These are phyloP conservation scores for Eristalinus aeneus DNA, from an alignment of 2,888 invertebrate genomes.

Conservation along the genomic window DNA sequence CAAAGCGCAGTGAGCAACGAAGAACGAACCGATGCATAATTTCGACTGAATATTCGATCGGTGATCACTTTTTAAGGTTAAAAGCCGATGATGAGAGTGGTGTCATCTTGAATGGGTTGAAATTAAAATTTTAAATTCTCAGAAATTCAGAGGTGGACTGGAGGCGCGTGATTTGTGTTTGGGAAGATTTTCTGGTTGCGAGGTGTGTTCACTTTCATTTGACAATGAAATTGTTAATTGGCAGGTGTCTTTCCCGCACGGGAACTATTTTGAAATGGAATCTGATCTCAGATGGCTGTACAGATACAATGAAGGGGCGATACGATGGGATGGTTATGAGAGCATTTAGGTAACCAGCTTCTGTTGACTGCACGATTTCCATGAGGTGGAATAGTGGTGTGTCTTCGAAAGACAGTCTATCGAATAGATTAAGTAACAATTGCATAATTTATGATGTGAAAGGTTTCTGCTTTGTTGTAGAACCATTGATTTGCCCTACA, in stretches of 20 bases:
- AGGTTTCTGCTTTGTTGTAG: too few species aligned
- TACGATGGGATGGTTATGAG: background rate
- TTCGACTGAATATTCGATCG: constrained; percentile 21
- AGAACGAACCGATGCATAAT: background rate
- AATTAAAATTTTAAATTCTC: background rate
- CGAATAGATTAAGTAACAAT: background rate
- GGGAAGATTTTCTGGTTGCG: background rate
- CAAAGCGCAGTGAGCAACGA: background rate
- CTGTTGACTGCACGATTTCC: background rate
- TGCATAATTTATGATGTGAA: background rate
- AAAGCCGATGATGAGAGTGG: background rate
- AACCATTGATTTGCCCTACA: too few species aligned
- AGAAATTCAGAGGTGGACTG: background rate
- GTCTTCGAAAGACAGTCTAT: background rate
- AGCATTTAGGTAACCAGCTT: background rate
- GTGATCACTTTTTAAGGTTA: constrained; percentile 11
- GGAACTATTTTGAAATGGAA: background rate
- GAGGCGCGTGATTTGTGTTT: background rate
- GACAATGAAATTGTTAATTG: constrained; percentile 4
- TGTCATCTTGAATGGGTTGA: background rate
- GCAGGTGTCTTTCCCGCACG: background rate
- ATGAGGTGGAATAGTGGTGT: background rate
- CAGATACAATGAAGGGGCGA: background rate
- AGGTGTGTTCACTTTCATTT: constrained; percentile 17
- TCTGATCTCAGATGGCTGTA: background rate